These are phyloP conservation scores for Pollimyrus isidori DNA, from an alignment of 2,113 vertebrate species.

Conservation along the genomic window DNA sequence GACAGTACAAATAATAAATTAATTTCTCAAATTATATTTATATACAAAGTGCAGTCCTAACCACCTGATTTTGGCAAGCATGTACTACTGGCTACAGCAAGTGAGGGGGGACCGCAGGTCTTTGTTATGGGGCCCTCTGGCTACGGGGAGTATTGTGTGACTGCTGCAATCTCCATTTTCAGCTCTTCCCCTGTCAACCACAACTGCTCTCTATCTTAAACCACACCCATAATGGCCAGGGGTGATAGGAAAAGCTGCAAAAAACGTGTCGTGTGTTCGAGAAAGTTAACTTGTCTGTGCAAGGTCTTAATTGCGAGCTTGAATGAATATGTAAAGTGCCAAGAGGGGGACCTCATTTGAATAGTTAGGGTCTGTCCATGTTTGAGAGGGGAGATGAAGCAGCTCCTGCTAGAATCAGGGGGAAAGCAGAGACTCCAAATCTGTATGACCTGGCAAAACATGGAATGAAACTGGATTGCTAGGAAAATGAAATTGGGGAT, in stretches of 20 bases:
- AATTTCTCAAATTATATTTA: slow-evolving; percentile 38
- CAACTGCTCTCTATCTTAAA: not conserved
- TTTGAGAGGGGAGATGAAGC: not conserved
- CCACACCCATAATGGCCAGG: not conserved
- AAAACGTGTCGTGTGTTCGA: not conserved
- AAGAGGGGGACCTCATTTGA: not conserved
- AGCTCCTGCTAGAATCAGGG: not conserved
- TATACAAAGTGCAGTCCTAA: slow-evolving; percentile 26
- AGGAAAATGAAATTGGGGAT: not conserved
- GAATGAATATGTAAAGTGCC: slow-evolving; percentile 1
- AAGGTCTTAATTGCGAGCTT: not conserved
- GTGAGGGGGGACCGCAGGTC: slow-evolving; percentile 36
- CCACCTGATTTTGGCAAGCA: slow-evolving; percentile 25
- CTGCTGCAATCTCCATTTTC: not conserved
- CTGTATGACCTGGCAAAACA: not conserved
- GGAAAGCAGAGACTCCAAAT: not conserved
- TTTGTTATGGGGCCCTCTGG: slow-evolving; percentile 55
- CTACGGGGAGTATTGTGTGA: not conserved
- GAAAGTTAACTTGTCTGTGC: not conserved
- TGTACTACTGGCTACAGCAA: slow-evolving; percentile 38
- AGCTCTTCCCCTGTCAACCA: not conserved
- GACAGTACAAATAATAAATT: slow-evolving; percentile 30
- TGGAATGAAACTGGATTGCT: not conserved
- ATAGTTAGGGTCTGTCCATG: not conserved
- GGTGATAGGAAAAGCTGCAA: not conserved